Evolutionary conservation across 2,797 vertebrate genomes (phyloP).

Genomic region (Poecilia picta): DNA sequence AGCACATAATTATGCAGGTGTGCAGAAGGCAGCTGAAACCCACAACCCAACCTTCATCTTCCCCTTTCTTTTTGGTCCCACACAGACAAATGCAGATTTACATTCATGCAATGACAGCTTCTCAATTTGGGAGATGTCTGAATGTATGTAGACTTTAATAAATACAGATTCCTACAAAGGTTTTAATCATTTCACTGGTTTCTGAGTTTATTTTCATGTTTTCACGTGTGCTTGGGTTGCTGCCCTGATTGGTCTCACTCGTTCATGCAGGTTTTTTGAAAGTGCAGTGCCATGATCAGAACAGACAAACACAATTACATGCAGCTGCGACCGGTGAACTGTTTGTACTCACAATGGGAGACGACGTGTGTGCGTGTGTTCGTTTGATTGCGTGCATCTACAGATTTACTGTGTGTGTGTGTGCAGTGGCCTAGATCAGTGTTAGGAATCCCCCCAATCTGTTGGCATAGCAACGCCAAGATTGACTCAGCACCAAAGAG

Average conservation of each 20-base stretch:
- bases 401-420: slow-evolving; percentile 8
- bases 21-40: slow-evolving; percentile 70
- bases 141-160: slow-evolving; percentile 80
- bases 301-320: slow-evolving; percentile 8
- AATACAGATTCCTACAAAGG: slow-evolving; percentile 75
- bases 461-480: slow-evolving; percentile 71
- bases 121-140: slow-evolving; percentile 71
- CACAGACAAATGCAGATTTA: slow-evolving; percentile 41
- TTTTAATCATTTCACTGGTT: slow-evolving; percentile 66
- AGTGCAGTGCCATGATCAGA: not conserved
- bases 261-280: slow-evolving; percentile 22
- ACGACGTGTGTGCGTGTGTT: slow-evolving; percentile 9
- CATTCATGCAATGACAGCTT: slow-evolving; percentile 49
- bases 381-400: slow-evolving; percentile 15
- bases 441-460: slow-evolving; percentile 66
- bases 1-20: slow-evolving; percentile 63
- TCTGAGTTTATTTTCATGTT: slow-evolving; percentile 33
- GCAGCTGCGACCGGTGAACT: slow-evolving; percentile 13
- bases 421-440: slow-evolving; percentile 48
- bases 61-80: not conserved
- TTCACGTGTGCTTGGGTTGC: slow-evolving; percentile 7
- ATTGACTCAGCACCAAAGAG: slow-evolving; percentile 42
- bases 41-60: slow-evolving; percentile 41
- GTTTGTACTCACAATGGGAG: not conserved
- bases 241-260: slow-evolving; percentile 4